phyloP scores from a whole-genome alignment of 2,113 vertebrate species.

The Ciconia boyciana region DNA sequence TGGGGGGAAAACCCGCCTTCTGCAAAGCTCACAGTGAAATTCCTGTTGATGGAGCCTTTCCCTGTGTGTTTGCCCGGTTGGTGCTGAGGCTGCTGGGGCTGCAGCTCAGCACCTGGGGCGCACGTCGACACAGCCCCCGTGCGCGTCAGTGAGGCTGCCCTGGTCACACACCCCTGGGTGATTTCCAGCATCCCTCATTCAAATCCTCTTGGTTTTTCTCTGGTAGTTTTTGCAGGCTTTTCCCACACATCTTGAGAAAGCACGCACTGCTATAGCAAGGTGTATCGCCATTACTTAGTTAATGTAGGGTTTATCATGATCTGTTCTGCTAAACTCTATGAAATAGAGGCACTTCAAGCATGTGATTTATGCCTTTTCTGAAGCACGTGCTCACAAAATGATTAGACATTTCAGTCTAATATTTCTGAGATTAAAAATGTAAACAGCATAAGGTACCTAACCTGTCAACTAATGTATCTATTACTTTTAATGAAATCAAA shows the following conservation, averaged over 20 bases:
- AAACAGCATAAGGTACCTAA: not conserved
- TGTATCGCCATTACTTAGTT: not conserved
- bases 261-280: not conserved
- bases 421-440: not conserved
- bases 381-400: not conserved
- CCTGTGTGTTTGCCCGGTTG: fast-evolving
- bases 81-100: not conserved
- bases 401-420: not conserved
- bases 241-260: not conserved
- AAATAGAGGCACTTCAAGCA: not conserved
- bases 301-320: not conserved
- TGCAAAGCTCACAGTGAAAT: not conserved
- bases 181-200: not conserved
- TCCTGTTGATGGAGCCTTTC: not conserved
- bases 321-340: not conserved
- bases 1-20: fast-evolving
- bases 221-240: not conserved
- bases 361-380: not conserved
- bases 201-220: not conserved
- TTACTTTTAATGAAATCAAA: not conserved
- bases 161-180: not conserved
- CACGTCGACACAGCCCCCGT: fast-evolving
- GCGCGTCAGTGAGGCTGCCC: not conserved
- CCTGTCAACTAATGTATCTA: not conserved
- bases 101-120: not conserved